Percentiles rank a stretch among this genome's conserved stretches.
Conservation (phyloP, 2,797 vertebrate species). For the Halcyon chelicuti region DNA sequence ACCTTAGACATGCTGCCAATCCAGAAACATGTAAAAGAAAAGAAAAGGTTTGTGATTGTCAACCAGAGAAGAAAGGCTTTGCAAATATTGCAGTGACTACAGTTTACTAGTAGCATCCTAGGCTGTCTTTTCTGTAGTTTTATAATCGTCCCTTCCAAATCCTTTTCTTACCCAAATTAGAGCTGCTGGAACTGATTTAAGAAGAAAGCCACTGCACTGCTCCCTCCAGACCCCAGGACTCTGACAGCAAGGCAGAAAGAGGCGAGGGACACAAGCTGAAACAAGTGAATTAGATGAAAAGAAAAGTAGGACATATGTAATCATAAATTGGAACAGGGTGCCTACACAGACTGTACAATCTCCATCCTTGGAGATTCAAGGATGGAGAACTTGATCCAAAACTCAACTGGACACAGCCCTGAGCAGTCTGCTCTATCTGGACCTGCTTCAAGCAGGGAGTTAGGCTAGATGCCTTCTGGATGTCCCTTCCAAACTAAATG, state of each 20-base stretch:
- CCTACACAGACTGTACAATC: neutral
- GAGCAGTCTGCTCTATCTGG: neutral
- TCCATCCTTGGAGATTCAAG: neutral
- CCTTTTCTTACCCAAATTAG: neutral
- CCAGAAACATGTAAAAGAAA: neutral
- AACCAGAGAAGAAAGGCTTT: neutral
- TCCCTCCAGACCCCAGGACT: neutral
- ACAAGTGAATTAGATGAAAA: neutral
- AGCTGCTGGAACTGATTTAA: neutral
- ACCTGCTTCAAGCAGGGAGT: neutral
- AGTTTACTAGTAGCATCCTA: neutral
- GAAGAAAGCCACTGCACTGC: neutral
- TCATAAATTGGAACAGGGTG: neutral
- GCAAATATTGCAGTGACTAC: neutral
- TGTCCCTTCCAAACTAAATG: neutral
- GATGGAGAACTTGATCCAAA: neutral
- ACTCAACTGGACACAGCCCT: neutral
- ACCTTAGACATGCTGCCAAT: neutral
- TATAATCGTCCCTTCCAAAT: neutral
- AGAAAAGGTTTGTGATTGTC: neutral
- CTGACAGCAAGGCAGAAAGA: neutral
- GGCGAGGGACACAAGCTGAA: neutral
- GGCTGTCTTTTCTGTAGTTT: neutral
- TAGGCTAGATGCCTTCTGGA: neutral
- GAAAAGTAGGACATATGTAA: neutral